Conservation (phyloP, 2,113 vertebrate genomes). For the Xiphophorus maculatus region DNA sequence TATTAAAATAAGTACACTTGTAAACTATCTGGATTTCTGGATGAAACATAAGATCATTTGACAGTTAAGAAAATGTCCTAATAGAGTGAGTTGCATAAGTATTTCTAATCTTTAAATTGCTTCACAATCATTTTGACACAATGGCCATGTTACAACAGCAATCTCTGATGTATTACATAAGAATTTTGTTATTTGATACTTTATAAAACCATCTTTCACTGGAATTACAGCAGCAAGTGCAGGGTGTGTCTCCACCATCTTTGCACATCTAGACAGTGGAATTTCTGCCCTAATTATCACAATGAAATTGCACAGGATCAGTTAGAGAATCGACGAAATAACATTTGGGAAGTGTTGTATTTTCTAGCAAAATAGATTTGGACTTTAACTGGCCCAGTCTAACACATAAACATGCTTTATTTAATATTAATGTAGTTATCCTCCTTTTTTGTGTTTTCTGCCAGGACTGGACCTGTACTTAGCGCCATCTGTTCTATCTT, state of each 20-base stretch:
- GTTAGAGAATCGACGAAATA: background rate
- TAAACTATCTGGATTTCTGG: constrained; percentile 1
- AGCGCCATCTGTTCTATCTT: background rate
- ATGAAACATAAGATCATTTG: background rate
- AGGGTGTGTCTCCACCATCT: background rate
- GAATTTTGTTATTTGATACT: background rate
- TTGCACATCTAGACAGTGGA: background rate
- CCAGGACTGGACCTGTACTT: background rate
- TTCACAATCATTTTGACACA: background rate
- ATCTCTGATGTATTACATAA: background rate
- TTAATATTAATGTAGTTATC: background rate
- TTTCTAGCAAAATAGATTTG: background rate
- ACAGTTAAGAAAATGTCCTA: background rate
- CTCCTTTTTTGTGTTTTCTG: background rate
- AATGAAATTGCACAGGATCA: background rate
- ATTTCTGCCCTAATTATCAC: background rate
- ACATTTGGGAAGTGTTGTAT: background rate
- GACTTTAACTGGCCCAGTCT: background rate
- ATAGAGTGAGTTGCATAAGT: background rate
- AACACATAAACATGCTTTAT: background rate
- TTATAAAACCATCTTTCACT: background rate
- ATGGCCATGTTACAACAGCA: background rate
- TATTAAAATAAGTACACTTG: background rate
- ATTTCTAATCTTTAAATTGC: background rate
- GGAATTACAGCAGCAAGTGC: background rate